These are phyloP conservation scores for Lacanobia oleracea DNA, from an alignment of 2,888 invertebrate genomes.

Conservation along the genomic window DNA sequence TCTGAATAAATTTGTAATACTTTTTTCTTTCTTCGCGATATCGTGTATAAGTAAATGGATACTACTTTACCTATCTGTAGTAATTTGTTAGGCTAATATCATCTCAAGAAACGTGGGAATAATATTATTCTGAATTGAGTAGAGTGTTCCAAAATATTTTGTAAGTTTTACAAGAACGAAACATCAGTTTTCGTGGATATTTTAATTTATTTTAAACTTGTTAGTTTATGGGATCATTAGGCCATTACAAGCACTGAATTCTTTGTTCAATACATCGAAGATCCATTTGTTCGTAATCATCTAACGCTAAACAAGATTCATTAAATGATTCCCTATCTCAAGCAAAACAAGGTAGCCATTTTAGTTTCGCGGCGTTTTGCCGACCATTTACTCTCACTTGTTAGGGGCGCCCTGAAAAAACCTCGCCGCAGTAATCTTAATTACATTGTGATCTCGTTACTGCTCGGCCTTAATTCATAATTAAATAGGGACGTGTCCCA, in stretches of 20 bases:
- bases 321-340: conserved; percentile 60
- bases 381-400: conserved; percentile 84
- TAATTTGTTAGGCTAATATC: conserved; percentile 23
- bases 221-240: not conserved
- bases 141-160: conserved; percentile 1
- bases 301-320: conserved; percentile 54
- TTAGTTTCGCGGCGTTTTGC: conserved; percentile 79
- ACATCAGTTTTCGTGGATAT: not conserved
- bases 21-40: conserved; percentile 8
- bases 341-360: conserved; percentile 74
- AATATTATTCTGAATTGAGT: conserved; percentile 12
- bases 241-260: not conserved
- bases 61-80: conserved; percentile 10
- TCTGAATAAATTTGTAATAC: conserved; percentile 7
- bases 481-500: conserved; percentile 89
- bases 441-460: conserved; percentile 90
- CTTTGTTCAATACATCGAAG: conserved; percentile 21
- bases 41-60: not conserved
- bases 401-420: conserved; percentile 82
- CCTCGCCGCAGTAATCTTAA: conserved; percentile 89
- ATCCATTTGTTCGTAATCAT: conserved; percentile 48
- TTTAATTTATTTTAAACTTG: conserved; percentile 21
- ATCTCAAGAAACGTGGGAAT: conserved; percentile 11
- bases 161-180: conserved; percentile 7
- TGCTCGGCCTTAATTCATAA: conserved; percentile 89